Percentiles rank a stretch among this genome's conserved stretches.
These are phyloP conservation scores for Squalus acanthias DNA, from an alignment of 2,797 vertebrate species.

Conservation along the genomic window DNA sequence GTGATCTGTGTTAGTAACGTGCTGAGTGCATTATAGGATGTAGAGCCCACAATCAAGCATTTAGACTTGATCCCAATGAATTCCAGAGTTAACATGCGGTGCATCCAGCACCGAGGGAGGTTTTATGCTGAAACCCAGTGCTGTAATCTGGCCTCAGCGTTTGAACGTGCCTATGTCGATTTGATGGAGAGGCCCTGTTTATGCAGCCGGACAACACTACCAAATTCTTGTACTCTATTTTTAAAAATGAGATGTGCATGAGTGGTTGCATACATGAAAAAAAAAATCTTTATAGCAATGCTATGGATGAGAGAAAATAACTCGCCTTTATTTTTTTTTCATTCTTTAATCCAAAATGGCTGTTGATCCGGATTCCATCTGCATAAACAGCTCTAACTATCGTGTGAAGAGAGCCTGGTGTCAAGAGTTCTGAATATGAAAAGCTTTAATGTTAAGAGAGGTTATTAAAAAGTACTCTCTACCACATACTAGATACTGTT, in stretches of 20 bases:
- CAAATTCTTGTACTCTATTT: background rate
- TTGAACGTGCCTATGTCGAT: no score
- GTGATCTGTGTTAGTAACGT: background rate
- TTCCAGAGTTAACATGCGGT: background rate
- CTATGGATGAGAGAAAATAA: background rate
- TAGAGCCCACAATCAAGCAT: background rate
- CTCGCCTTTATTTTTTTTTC: background rate
- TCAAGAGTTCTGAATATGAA: conserved; percentile 29
- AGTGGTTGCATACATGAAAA: background rate
- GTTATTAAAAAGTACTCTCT: conserved; percentile 25
- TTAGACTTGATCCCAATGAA: background rate
- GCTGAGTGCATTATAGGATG: background rate
- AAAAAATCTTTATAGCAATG: background rate
- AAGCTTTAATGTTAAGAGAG: background rate
- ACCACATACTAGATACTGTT: conserved; percentile 21
- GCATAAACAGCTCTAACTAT: background rate
- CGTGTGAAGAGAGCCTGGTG: background rate
- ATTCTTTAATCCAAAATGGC: background rate
- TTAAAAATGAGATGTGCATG: background rate
- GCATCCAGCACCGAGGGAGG: background rate
- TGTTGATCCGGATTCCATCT: conserved; percentile 6
- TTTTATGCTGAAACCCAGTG: background rate
- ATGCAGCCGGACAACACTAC: background rate
- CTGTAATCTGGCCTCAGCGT: background rate
- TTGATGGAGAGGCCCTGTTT: background rate